Base-by-base conservation (phyloP, 2,113 vertebrate genomes). In the Rhinolophus sinicus region DNA sequence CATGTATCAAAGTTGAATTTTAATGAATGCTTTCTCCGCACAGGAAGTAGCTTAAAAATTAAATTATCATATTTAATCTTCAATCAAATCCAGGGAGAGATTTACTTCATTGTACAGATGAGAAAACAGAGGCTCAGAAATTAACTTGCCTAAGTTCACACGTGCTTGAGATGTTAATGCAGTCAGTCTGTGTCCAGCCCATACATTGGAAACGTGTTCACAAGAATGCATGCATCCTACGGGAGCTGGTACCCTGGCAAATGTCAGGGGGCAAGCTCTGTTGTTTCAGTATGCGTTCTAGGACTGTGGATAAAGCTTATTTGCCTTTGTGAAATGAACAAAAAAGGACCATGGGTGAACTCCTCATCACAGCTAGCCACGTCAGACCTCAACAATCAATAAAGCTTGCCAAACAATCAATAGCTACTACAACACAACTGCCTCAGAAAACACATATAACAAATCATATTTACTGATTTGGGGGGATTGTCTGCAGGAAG, bases 391-490 rank as follows among this genome's bases (percentile, higher is more conserved):
- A 54, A 35, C 0, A 0, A 93, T 95, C 75, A 87, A 87, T 95
- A 93, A 75, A 60, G 5, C 11, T 93, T 76, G 72, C 52, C 72
- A 73, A 80, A 75, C 19, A 95, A 60, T 91, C 94, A 91, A 81
- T 47, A 76, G 16, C 24, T 80, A 50, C 69, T 78, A 16, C 9
- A 80, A 83, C 52, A 69, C 19, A 13, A 26, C 2, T n/a, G 64
- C 52, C 67, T 91, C 38, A 65, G 67, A 81, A 93, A 89, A 72
- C 56, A 84, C 50, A 54, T 22, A 47, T 28, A 83, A 90, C 62
- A 86, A 76, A 89, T 89, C 64, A 84, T 44, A 78, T 52, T 82
- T 72, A 87, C 78, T 80, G 78, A 76, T 90, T 85, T 83, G 9
- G 86, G 50, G 44, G 26, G 13, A 35, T 38, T 77, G 30, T 83